Base-by-base conservation (phyloP, 2,113 vertebrate species). In the Lamprologus ornatipinnis region DNA sequence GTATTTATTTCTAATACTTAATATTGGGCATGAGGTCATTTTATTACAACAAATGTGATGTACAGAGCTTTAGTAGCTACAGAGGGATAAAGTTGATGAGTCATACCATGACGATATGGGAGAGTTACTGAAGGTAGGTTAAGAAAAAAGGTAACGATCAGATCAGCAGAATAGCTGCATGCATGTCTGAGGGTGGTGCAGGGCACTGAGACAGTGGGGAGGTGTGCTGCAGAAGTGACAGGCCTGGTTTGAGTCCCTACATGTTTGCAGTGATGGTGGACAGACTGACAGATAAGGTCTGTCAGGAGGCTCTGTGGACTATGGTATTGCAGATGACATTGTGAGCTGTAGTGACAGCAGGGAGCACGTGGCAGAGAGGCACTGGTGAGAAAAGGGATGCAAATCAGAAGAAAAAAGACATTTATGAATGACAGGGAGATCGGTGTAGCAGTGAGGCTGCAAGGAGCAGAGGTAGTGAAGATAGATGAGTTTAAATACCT, bases 351-450 rank as follows among this genome's bases (percentile, higher is more conserved):
- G 17, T 37, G 60, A 65, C 60, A 65, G 60, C 15, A 35, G 2
- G 15, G 58, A 19, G 15, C 4, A 11, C 0, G 28, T 60, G 57
- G 28, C 28, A 33, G 10, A 65, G 60, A 26, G 5, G 65, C 65
- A 42, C 2, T 9, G 37, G 65, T 0, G 65, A 45, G 21, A 2
- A 73, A 26, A 26, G 37, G 37, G 21, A 73, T 73, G 21, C 0
- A 73, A 73, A 42, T 73, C 68, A 45, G 2, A 45, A 26, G 68
- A 45, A 73, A 45, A 26, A 73, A 45, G 21, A 45, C 1, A 45
- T 73, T 23, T 26, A 10, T 26, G 13, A 70, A 70, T 10, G 21
- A 15, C 8, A 17, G 21, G 37, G 13, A 73, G 65, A 70, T 23
- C 2, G 2, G 37, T 42, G 65, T 42, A 70, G 19, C 35, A 40